These are phyloP conservation scores for Podarcis lilfordi DNA, from an alignment of 2,797 vertebrate genomes.

Conservation along the genomic window DNA sequence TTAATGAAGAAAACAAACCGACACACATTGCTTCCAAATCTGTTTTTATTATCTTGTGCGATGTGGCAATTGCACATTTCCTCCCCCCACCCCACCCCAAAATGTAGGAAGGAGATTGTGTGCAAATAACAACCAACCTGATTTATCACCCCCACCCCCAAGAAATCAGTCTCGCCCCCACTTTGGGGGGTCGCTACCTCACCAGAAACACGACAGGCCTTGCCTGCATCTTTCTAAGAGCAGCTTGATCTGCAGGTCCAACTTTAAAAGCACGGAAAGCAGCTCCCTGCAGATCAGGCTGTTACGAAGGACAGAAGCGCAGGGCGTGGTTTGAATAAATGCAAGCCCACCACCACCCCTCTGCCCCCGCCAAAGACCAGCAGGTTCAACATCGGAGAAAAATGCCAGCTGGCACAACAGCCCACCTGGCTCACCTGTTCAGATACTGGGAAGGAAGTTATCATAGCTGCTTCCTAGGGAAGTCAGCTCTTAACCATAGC, in stretches of 20 bases:
- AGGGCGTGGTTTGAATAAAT: background rate
- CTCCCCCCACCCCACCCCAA: too few species aligned
- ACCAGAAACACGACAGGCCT: background rate
- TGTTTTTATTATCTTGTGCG: background rate
- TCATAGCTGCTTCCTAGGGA: background rate
- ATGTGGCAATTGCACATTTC: background rate
- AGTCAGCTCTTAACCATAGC: too few species aligned
- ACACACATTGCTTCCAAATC: background rate
- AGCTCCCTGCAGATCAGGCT: too few species aligned
- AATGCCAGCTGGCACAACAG: background rate
- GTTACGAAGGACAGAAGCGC: background rate
- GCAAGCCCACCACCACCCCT: too few species aligned
- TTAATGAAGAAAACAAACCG: background rate
- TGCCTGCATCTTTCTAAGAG: background rate
- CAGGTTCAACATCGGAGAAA: background rate
- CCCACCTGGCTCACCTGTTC: background rate
- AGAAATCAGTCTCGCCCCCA: background rate
- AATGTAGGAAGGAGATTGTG: too few species aligned
- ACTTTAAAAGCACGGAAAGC: background rate
- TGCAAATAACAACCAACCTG: background rate
- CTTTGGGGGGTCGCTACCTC: background rate
- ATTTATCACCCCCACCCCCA: too few species aligned
- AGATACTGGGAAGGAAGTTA: background rate
- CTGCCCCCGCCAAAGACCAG: too few species aligned
- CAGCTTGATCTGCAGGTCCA: background rate